A percentile compares a stretch with the other conserved stretches of the same genome.
Evolutionary conservation across 2,888 invertebrate species (phyloP).

Genomic region (Scaptodrosophila latifasciaeformis): DNA sequence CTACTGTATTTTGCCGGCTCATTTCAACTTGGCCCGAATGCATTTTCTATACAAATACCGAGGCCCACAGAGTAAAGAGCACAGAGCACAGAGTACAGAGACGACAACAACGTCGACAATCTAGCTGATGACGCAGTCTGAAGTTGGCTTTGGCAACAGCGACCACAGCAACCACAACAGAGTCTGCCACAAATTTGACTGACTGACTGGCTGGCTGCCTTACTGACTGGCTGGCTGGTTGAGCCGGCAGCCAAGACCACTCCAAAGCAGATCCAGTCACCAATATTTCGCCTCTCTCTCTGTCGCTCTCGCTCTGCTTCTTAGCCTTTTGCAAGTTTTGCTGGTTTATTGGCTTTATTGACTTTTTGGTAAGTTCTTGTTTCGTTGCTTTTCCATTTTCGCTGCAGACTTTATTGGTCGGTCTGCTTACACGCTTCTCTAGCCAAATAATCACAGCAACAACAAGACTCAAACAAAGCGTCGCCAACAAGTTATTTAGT

Average conservation of each 20-base stretch:
- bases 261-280: no score
- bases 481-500: slow-evolving; percentile 50
- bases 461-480: slow-evolving; percentile 30
- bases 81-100: slow-evolving; percentile 17
- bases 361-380: slow-evolving; percentile 59
- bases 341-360: slow-evolving; percentile 65
- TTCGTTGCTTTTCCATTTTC: slow-evolving; percentile 18
- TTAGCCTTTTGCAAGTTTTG: slow-evolving; percentile 13
- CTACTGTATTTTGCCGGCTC: slow-evolving; percentile 61
- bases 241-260: no score
- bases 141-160: no score
- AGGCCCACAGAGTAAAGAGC: no score
- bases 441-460: slow-evolving; percentile 1
- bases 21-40: slow-evolving; percentile 64
- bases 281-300: neutral
- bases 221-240: no score
- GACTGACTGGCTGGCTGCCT: no score
- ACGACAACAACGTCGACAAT: slow-evolving; percentile 8
- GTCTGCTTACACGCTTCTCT: no score
- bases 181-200: neutral
- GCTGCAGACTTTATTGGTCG: no score
- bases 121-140: no score
- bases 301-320: neutral
- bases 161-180: slow-evolving; percentile 11
- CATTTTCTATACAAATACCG: slow-evolving; percentile 58